Evolutionary conservation across 2,113 vertebrate species (phyloP).

Genomic region (Prinia subflava): DNA sequence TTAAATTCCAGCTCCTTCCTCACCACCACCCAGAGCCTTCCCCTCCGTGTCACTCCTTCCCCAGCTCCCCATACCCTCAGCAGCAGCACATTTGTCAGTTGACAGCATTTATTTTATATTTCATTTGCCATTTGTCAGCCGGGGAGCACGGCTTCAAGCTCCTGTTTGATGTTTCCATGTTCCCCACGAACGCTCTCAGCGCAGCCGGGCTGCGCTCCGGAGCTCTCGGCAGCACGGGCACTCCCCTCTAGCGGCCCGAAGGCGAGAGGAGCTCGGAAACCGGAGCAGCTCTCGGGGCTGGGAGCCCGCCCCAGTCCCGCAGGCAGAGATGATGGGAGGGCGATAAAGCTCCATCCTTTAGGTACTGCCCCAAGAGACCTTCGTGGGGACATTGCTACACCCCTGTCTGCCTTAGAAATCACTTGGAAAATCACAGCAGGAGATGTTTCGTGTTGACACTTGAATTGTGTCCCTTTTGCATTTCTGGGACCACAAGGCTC

Average conservation of each 20-base stretch:
- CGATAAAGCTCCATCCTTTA: not conserved
- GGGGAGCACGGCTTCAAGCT: not conserved
- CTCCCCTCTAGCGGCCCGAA: conserved; percentile 40
- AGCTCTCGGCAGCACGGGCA: not conserved
- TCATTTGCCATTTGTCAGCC: conserved; percentile 58
- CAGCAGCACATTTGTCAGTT: not conserved
- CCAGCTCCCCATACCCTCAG: not conserved
- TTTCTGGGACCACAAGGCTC: not conserved
- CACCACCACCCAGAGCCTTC: not conserved
- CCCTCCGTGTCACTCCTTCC: not conserved
- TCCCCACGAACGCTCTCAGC: not conserved
- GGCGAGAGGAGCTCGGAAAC: not conserved
- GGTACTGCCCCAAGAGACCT: not conserved
- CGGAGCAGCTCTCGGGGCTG: not conserved
- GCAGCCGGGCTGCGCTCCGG: not conserved
- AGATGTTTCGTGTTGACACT: fast-evolving
- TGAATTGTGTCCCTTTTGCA: not conserved
- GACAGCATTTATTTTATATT: conserved; percentile 51
- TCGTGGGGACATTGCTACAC: not conserved
- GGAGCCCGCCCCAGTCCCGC: fast-evolving
- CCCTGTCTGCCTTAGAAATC: fast-evolving
- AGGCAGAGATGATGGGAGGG: not conserved
- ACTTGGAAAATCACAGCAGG: not conserved
- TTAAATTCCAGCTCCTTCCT: not conserved
- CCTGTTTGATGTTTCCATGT: conserved; percentile 44